Percentiles rank a stretch among this genome's conserved stretches.
phyloP scores from a whole-genome alignment of 2,888 invertebrate species.

The Campopleginae sp. region DNA sequence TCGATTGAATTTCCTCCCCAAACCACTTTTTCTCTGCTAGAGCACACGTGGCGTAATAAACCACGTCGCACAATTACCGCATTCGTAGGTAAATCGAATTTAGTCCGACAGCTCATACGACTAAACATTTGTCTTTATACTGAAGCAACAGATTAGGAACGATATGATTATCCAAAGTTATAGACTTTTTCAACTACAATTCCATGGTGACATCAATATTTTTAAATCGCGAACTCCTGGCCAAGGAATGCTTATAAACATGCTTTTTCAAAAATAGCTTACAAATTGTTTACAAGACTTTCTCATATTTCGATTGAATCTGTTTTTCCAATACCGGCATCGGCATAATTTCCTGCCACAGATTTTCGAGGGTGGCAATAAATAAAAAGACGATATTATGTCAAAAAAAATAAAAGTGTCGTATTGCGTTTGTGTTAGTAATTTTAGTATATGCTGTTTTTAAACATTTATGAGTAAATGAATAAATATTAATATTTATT shows the following conservation, averaged over 20 bases:
- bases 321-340: not conserved
- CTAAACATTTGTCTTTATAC: constrained; percentile 15
- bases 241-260: not conserved
- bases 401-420: constrained; percentile 6
- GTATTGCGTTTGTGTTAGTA: constrained; percentile 31
- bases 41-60: constrained; percentile 13
- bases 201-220: not conserved
- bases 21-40: not conserved
- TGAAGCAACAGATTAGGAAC: not conserved
- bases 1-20: constrained; percentile 1
- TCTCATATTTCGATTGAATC: not conserved
- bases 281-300: not conserved
- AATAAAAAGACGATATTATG: constrained; percentile 46
- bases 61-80: constrained; percentile 13
- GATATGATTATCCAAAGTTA: not conserved
- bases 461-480: constrained; percentile 30
- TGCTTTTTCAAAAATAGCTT: not conserved
- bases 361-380: constrained; percentile 13
- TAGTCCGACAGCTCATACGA: constrained; percentile 21
- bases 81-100: constrained; percentile 14
- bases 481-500: not conserved
- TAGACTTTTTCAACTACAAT: not conserved
- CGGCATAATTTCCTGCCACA: constrained; percentile 8
- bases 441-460: constrained; percentile 43
- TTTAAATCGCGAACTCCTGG: not conserved